These are phyloP conservation scores for Catharus ustulatus DNA, from an alignment of 2,797 vertebrate genomes.

Conservation along the genomic window DNA sequence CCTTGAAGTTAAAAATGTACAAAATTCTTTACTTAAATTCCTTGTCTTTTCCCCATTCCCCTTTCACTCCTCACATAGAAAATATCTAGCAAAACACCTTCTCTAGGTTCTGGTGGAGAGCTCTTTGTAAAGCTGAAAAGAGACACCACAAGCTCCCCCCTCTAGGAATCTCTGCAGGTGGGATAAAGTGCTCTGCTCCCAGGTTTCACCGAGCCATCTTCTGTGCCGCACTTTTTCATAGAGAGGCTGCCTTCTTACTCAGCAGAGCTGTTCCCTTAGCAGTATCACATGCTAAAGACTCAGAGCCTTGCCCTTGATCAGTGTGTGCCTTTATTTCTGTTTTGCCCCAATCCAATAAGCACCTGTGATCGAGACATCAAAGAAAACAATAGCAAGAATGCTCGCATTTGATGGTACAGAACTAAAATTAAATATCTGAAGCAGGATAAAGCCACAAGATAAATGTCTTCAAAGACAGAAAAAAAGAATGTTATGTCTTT, in stretches of 20 bases:
- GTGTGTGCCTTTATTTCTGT: background rate
- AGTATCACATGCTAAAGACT: background rate
- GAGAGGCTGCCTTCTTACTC: background rate
- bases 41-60: background rate
- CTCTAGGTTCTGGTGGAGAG: background rate
- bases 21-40: background rate
- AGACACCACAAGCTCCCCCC: background rate
- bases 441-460: slow-evolving; percentile 33
- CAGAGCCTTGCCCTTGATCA: background rate
- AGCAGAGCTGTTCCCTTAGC: background rate
- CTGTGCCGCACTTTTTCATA: background rate
- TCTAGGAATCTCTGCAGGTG: background rate
- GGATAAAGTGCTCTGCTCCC: background rate
- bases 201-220: background rate
- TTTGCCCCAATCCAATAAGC: slow-evolving; percentile 14
- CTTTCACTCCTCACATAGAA: background rate
- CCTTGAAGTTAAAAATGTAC: background rate
- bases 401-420: slow-evolving; percentile 22
- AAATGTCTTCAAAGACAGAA: slow-evolving; percentile 35
- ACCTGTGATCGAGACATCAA: background rate
- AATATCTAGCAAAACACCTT: background rate
- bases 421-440: slow-evolving; percentile 53
- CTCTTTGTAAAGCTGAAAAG: background rate
- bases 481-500: slow-evolving; percentile 18
- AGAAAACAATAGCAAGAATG: slow-evolving; percentile 46